Percentiles rank a stretch among this genome's conserved stretches.
These are phyloP conservation scores for Cliona cf. orientalis DNA, from an alignment of 37 sponge, comb jelly and placozoan genomes.

Conservation along the genomic window DNA sequence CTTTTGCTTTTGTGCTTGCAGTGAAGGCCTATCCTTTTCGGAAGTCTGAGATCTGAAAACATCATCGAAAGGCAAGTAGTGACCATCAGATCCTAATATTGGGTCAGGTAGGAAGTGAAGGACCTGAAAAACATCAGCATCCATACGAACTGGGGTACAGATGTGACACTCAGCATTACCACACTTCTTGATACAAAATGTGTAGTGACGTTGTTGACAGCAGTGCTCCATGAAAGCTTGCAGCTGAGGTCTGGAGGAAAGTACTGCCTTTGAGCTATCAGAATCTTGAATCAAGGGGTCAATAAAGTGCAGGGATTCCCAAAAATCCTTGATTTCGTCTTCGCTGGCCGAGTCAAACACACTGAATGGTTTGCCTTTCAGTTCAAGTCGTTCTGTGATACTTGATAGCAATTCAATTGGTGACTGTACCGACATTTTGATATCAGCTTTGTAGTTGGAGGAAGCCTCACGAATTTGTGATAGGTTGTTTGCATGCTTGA, in stretches of 20 bases:
- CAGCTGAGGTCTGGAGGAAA: constrained; percentile 2
- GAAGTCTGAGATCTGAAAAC: constrained; percentile 5
- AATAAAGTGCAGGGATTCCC: background rate
- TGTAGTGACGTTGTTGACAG: constrained; percentile 1
- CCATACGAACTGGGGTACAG: constrained; percentile 29
- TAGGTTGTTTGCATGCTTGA: constrained; percentile 30
- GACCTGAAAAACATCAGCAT: background rate
- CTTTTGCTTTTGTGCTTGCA: background rate
- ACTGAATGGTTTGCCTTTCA: constrained; percentile 38
- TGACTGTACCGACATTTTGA: background rate
- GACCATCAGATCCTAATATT: constrained; percentile 16
- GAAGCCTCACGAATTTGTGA: constrained; percentile 16
- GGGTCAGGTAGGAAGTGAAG: constrained; percentile 25
- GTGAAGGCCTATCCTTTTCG: constrained; percentile 13
- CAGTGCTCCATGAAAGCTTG: constrained; percentile 1
- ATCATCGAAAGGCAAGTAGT: constrained; percentile 31
- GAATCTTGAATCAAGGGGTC: background rate
- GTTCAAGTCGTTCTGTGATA: constrained; percentile 11
- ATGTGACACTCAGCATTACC: constrained; percentile 4
- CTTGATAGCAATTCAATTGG: background rate
- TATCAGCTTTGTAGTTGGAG: background rate
- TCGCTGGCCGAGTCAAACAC: constrained; percentile 11
- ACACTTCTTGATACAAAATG: constrained; percentile 38
- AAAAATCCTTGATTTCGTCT: constrained; percentile 12
- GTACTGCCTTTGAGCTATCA: background rate